phyloP scores from a whole-genome alignment of 2,113 vertebrate genomes.

The Spheniscus mendiculus region DNA sequence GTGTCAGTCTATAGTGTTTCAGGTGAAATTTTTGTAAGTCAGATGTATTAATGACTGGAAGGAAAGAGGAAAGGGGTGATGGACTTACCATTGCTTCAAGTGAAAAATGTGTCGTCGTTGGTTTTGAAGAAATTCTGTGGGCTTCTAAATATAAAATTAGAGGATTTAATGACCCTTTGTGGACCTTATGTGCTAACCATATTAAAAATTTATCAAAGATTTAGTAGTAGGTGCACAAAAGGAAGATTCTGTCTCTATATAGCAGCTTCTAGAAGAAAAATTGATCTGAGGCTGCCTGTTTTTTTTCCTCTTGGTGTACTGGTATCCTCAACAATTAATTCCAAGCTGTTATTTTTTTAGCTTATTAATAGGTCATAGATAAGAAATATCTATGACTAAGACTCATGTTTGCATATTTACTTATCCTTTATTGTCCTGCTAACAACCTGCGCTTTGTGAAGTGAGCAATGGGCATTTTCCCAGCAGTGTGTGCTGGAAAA shows the following conservation, averaged over 20 bases:
- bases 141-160: neutral
- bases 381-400: neutral
- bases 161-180: neutral
- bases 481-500: neutral
- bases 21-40: neutral
- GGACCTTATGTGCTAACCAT: neutral
- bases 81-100: neutral
- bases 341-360: neutral
- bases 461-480: neutral
- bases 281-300: neutral
- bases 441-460: neutral
- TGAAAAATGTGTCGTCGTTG: neutral
- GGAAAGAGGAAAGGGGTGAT: neutral
- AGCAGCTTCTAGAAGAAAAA: neutral
- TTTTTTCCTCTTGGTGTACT: fast-evolving
- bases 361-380: neutral
- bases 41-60: neutral
- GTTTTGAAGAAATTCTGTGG: neutral
- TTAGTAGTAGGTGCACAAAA: neutral
- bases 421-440: neutral
- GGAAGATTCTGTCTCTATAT: neutral
- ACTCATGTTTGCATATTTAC: neutral
- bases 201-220: neutral
- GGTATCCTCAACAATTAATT: neutral
- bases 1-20: neutral